Evolutionary conservation across 2,113 vertebrate species (phyloP).

Genomic region (pig (Sus scrofa)): T2T-Sscrofa CM000824.6:208735501-208736000

Average conservation of each 20-base stretch:
- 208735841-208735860: constrained; percentile 82
- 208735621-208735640: constrained; percentile 60
- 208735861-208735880: constrained; percentile 77
- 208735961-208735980: constrained; percentile 17
- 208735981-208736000: not conserved
- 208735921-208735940: constrained; percentile 67
- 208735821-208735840: constrained; percentile 78
- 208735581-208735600: constrained; percentile 64
- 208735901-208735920: constrained; percentile 59
- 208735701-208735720: constrained; percentile 75
- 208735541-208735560: not conserved
- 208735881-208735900: constrained; percentile 75
- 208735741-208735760: constrained; percentile 55
- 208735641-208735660: constrained; percentile 63
- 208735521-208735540: constrained; percentile 24
- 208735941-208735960: constrained; percentile 48
- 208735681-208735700: constrained; percentile 53
- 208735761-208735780: constrained; percentile 61
- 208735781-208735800: constrained; percentile 53
- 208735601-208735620: constrained; percentile 56
- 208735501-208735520: not conserved
- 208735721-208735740: constrained; percentile 68
- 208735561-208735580: constrained; percentile 49
- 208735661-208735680: constrained; percentile 51
- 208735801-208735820: constrained; percentile 74